Evolutionary conservation across 2,888 invertebrate genomes (phyloP), one percentile per base, ranked within the genome.

Genomic region (Cremastinae sp.): DNA sequence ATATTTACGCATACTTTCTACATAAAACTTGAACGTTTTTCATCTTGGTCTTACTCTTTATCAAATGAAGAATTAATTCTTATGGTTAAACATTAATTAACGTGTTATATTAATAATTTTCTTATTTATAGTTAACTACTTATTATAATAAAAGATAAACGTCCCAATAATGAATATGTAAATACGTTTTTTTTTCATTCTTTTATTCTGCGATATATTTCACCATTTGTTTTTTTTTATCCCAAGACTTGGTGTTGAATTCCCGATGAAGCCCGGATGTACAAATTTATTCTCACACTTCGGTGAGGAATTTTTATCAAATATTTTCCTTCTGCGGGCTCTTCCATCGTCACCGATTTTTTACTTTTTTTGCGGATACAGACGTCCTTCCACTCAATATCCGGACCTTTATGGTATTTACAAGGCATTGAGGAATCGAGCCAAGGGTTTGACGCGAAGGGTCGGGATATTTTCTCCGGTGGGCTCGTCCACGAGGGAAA

Each of bases 351-450:
- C 20, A 72, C 56, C 49, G n/a, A n/a, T n/a, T n/a, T n/a, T n/a
- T n/a, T 12, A 14, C 9, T 58, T 56, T 18, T 1, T 22, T 22
- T 34, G 4, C 58, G 22, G 58, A 28, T 49, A 12, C 36, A 66
- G 66, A 61, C 61, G 66, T 79, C 81, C 82, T 83, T 83, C 81
- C 83, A 82, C 86, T 84, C 84, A 81, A 87, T 85, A 86, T 87
- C 85, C 85, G 84, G 82, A 84, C 82, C 59, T 83, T 85, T 86
- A 62, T 43, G 85, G 84, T 86, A 87, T 87, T 88, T 84, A 86
- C 85, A 84, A 85, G 87, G 81, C 85, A 84, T 83, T 74, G 84
- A 79, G 80, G 79, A 83, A 84, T 78, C 77, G 81, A 81, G 80
- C 75, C 78, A 79, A 81, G 81, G 75, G 79, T 45, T n/a, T 43